Conservation (phyloP, 2,888 invertebrate genomes). For the Archips xylosteana region DNA sequence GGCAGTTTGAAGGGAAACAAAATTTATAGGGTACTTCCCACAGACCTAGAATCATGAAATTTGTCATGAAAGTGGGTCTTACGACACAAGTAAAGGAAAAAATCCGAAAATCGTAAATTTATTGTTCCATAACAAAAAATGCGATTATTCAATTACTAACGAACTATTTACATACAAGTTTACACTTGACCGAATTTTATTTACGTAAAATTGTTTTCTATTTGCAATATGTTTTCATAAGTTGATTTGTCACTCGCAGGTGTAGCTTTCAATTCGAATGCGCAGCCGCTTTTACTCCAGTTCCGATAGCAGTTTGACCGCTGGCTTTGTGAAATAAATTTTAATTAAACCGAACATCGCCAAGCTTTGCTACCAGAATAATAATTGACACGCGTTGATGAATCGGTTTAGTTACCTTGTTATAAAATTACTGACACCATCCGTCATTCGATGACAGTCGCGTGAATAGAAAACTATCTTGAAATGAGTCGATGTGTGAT, state of each 20-base stretch:
- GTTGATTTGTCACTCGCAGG: slow-evolving; percentile 16
- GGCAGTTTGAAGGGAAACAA: no score
- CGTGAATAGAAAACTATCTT: slow-evolving; percentile 63
- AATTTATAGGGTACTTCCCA: no score
- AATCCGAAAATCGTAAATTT: no score
- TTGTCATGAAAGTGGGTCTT: no score
- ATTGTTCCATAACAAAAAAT: no score
- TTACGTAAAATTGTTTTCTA: not conserved
- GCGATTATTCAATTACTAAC: no score
- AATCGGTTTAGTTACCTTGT: slow-evolving; percentile 79
- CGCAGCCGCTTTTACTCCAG: slow-evolving; percentile 36
- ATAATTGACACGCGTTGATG: slow-evolving; percentile 84
- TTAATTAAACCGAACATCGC: slow-evolving; percentile 77
- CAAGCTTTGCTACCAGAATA: slow-evolving; percentile 61
- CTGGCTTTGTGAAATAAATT: slow-evolving; percentile 75
- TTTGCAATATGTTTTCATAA: not conserved
- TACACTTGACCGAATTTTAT: no score
- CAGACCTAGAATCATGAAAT: no score
- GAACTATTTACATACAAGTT: no score
- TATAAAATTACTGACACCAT: slow-evolving; percentile 74
- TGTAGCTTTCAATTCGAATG: slow-evolving; percentile 31
- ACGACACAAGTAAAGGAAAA: no score
- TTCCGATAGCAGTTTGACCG: slow-evolving; percentile 43
- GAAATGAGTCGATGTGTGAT: slow-evolving; percentile 71
- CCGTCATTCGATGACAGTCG: slow-evolving; percentile 70